Evolutionary conservation across 2,888 invertebrate genomes (phyloP).

Genomic region (Oligia fasciuncula): DNA sequence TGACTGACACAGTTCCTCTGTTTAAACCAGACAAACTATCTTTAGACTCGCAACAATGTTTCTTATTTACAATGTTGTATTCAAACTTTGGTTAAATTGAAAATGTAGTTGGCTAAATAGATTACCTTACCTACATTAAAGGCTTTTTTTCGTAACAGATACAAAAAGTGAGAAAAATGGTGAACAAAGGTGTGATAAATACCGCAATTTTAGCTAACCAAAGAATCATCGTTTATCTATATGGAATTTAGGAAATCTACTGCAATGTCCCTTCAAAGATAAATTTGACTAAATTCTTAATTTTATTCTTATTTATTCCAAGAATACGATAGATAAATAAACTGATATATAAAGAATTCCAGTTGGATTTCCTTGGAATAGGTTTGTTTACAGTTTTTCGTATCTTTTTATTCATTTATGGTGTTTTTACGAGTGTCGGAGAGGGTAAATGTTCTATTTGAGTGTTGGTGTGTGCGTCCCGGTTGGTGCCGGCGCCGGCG

Average conservation of each 20-base stretch:
- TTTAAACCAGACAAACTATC: conserved; percentile 30
- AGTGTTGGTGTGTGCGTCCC: conserved; percentile 67
- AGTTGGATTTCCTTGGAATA: conserved; percentile 49
- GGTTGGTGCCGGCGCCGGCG: conserved; percentile 59
- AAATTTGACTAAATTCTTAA: conserved; percentile 34
- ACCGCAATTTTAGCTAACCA: conserved; percentile 3
- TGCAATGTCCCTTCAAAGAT: conserved; percentile 23
- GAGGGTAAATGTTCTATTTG: conserved; percentile 64
- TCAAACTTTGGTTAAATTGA: conserved; percentile 19
- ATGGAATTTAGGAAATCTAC: conserved; percentile 34
- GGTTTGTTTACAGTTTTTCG: conserved; percentile 65
- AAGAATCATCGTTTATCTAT: conserved; percentile 5
- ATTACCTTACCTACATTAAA: background rate
- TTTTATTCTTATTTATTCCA: conserved; percentile 40
- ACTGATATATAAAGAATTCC: conserved; percentile 50
- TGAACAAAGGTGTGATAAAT: background rate
- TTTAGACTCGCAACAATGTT: conserved; percentile 19
- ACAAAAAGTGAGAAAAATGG: background rate
- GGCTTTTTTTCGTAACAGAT: background rate
- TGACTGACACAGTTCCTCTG: conserved; percentile 14
- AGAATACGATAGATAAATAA: conserved; percentile 50
- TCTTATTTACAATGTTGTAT: background rate
- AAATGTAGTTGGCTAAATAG: conserved; percentile 1
- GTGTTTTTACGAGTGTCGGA: conserved; percentile 65
- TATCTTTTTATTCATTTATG: conserved; percentile 67